Base-by-base conservation (phyloP, 2,113 vertebrate genomes). In the Salvelinus namaycush region DNA sequence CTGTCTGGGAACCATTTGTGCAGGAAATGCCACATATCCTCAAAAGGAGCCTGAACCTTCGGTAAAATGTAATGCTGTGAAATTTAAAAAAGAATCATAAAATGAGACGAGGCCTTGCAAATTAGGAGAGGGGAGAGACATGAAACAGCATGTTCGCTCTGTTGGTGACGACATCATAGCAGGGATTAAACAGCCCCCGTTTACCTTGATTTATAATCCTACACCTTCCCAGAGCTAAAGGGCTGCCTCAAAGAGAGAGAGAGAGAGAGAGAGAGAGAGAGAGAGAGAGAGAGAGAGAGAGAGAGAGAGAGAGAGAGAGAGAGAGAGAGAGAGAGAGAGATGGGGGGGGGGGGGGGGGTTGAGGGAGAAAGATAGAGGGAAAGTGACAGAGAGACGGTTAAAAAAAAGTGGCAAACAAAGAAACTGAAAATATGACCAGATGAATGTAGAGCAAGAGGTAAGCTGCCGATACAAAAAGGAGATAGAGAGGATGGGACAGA, bases 201-300 rank as follows among this genome's bases (percentile, higher is more conserved):
- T 93, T 92, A 92, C 89, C 89, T 89, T 93, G 87, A 93, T 93
- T 92, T 92, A 91, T 92, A 89, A 90, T 86, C 85, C 81, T 77
- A 77, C 80, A 66, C 68, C 64, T 72, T 57, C 76, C 60, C 77
- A 27, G 62, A 70, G 62, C 48, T 24, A 27, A 66, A 72, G 11
- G 26, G 31, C 68, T 74, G 62, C 70, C 73, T 71, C 76, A 70
- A 18, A 68, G 31, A 44, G 34, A 48, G 65, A 62, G 51, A 34
- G 34, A 34, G 75, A 73, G 72, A 39, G 57, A 24, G 39, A 60
- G 48, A 31, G 22, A 74, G 22, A 64, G 29, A 31, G 44, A 74
- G 62, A 66, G 72, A 44, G 34, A 34, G 75, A 73, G 72, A 39
- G 57, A 24, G 39, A 60, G 48, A 31, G 22, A 74, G 22, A 64